phyloP scores from a whole-genome alignment of 2,797 vertebrate genomes.

The Neopelma chrysocephalum region DNA sequence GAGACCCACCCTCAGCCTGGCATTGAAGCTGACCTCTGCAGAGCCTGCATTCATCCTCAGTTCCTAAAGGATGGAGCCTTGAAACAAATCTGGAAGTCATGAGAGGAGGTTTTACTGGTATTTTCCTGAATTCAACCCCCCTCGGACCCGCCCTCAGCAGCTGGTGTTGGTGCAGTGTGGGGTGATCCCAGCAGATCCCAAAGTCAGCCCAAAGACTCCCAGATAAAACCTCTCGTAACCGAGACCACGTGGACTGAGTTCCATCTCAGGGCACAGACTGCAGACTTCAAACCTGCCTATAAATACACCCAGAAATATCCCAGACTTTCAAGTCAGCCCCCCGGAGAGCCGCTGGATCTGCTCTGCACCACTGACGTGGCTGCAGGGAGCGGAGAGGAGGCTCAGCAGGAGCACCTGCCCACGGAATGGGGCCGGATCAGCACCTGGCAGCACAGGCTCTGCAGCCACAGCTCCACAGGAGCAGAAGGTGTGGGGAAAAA shows the following conservation, averaged over 20 bases:
- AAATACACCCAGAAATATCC: not conserved
- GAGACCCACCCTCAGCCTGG: not conserved
- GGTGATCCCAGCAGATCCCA: not conserved
- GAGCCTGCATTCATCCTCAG: fast-evolving
- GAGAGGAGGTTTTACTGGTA: not conserved
- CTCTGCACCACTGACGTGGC: fast-evolving
- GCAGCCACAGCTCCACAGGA: not conserved
- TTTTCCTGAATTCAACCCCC: not conserved
- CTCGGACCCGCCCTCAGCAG: fast-evolving
- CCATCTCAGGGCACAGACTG: not conserved
- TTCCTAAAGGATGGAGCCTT: not conserved
- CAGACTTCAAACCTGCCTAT: not conserved
- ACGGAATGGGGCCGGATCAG: not conserved
- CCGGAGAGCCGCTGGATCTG: fast-evolving
- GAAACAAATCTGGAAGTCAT: not conserved
- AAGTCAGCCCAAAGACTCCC: not conserved
- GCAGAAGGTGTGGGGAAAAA: not conserved
- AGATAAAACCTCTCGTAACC: not conserved
- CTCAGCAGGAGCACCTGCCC: not conserved
- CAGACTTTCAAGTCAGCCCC: not conserved
- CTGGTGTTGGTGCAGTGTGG: fast-evolving
- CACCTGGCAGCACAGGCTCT: not conserved
- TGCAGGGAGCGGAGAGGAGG: not conserved
- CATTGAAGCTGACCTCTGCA: not conserved
- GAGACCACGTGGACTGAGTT: not conserved